These are phyloP conservation scores for Monoplex corrugatus DNA, from an alignment of 2,888 invertebrate species.

Conservation along the genomic window DNA sequence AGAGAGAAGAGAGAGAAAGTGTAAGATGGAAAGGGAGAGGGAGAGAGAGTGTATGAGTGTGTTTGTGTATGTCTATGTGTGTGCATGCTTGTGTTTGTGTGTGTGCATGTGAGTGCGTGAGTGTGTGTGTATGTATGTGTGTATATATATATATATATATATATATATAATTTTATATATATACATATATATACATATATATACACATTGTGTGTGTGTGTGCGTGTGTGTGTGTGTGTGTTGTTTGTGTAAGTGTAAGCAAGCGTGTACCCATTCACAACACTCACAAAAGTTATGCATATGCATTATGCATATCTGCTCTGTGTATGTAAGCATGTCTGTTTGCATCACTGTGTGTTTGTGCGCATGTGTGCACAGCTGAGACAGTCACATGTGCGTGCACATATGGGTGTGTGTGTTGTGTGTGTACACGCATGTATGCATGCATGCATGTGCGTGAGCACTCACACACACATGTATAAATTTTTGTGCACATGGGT, in stretches of 20 bases:
- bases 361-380: not conserved
- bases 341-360: too few species aligned
- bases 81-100: not conserved
- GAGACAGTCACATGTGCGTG: not conserved
- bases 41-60: too few species aligned
- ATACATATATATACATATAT: too few species aligned
- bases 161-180: not conserved
- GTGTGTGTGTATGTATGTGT: constrained; percentile 22
- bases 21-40: not conserved
- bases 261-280: too few species aligned
- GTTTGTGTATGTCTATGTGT: not conserved
- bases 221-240: not conserved
- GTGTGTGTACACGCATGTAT: not conserved
- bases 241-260: not conserved
- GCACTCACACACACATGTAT: too few species aligned
- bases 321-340: too few species aligned
- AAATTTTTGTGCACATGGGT: too few species aligned
- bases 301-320: too few species aligned
- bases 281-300: too few species aligned
- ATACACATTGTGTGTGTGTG: not conserved
- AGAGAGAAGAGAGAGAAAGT: not conserved
- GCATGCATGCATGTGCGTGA: not conserved
- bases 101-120: not conserved
- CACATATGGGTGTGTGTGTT: not conserved
- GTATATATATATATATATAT: not conserved